Evolutionary conservation across 1,140 invertebrate species (phyloP).

Genomic region (Carcinoscorpius rotundicauda): DNA sequence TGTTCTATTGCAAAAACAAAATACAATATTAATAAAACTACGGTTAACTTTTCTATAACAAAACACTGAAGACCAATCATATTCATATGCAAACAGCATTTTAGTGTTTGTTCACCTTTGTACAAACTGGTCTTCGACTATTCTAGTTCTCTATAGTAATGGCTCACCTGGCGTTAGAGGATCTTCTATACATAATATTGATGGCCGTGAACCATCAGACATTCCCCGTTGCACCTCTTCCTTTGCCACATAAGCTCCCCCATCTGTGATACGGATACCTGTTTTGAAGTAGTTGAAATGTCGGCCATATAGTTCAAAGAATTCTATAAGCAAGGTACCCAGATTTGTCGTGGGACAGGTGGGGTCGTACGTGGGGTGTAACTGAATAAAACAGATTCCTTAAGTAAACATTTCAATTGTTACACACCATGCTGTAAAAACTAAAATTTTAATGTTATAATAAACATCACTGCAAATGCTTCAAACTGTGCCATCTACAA

Average conservation of each 20-base stretch:
- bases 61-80: too few relatives aligned
- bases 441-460: too few relatives aligned
- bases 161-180: slow-evolving; percentile 66
- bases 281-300: slow-evolving; percentile 95
- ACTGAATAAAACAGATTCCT: slow-evolving; percentile 38
- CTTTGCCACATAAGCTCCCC: slow-evolving; percentile 87
- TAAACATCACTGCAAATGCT: too few relatives aligned
- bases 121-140: too few relatives aligned
- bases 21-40: too few relatives aligned
- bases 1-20: too few relatives aligned
- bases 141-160: background rate
- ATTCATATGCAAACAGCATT: too few relatives aligned
- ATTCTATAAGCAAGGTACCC: slow-evolving; percentile 89
- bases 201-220: slow-evolving; percentile 83
- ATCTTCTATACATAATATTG: slow-evolving; percentile 92
- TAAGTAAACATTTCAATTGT: too few relatives aligned
- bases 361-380: slow-evolving; percentile 54
- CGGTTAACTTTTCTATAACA: too few relatives aligned
- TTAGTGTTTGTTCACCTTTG: too few relatives aligned
- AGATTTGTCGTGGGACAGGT: slow-evolving; percentile 53
- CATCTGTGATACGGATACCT: slow-evolving; percentile 86
- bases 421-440: too few relatives aligned
- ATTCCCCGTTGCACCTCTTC: slow-evolving; percentile 83
- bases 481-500: too few relatives aligned
- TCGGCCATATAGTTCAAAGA: slow-evolving; percentile 92